phyloP scores from a whole-genome alignment of 2,797 vertebrate species.

The Chloroceryle inda region DNA sequence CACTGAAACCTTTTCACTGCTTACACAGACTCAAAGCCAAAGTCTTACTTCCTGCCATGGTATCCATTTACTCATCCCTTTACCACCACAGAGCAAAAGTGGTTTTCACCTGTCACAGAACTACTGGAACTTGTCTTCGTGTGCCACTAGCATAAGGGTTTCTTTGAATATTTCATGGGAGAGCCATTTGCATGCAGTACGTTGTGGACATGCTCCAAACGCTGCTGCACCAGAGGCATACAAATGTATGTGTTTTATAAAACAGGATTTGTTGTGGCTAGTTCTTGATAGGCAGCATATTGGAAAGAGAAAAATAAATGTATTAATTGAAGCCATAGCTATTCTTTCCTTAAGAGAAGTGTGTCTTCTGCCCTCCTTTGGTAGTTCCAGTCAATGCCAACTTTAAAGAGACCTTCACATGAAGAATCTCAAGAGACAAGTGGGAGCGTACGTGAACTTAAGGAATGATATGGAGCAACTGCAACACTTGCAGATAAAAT shows the following conservation, averaged over 20 bases:
- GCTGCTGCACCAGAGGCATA: slow-evolving; percentile 32
- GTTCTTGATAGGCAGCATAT: slow-evolving; percentile 35
- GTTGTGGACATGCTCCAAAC: background rate
- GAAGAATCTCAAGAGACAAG: background rate
- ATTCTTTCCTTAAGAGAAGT: background rate
- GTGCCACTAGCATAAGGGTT: slow-evolving; percentile 10
- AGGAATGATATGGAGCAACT: background rate
- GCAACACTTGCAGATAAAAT: background rate
- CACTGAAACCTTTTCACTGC: slow-evolving; percentile 58
- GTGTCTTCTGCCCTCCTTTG: background rate
- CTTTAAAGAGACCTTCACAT: background rate
- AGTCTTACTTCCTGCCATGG: slow-evolving; percentile 35
- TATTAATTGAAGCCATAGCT: background rate
- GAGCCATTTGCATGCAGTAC: slow-evolving; percentile 45
- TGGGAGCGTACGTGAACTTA: background rate
- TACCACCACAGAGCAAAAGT: slow-evolving; percentile 16
- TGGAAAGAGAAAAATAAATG: slow-evolving; percentile 28
- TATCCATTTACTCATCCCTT: slow-evolving; percentile 28
- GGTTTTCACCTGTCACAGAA: slow-evolving; percentile 47
- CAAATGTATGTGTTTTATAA: slow-evolving; percentile 23
- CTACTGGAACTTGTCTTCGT: slow-evolving; percentile 21
- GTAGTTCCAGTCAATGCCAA: background rate
- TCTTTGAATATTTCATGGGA: slow-evolving; percentile 22
- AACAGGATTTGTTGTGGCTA: slow-evolving; percentile 18
- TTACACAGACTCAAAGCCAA: background rate